Evolutionary conservation across 2,113 vertebrate genomes (phyloP).

Genomic region (Fulica atra): DNA sequence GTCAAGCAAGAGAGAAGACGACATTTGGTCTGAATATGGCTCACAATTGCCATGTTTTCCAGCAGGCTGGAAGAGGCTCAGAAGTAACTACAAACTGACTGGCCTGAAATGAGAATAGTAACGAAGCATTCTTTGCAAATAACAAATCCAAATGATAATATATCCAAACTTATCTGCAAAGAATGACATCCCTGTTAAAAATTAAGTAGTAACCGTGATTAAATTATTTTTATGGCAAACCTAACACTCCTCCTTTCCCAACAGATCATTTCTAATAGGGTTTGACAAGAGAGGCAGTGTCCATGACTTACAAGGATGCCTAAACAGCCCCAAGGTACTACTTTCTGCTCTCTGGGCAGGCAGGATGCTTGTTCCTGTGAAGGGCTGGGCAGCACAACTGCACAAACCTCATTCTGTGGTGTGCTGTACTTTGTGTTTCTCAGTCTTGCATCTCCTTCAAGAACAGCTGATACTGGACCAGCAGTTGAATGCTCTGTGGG

Average conservation of each 20-base stretch:
- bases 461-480: background rate
- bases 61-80: background rate
- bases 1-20: no score
- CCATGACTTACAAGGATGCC: background rate
- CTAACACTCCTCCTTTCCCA: background rate
- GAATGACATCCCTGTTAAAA: background rate
- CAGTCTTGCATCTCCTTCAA: background rate
- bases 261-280: background rate
- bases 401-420: background rate
- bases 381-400: background rate
- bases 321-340: background rate
- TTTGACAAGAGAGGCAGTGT: background rate
- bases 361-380: background rate
- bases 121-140: background rate
- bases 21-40: background rate
- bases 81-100: background rate
- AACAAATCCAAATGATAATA: background rate
- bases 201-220: background rate
- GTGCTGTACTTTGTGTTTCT: background rate
- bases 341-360: background rate
- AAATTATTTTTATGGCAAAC: background rate
- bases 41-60: background rate
- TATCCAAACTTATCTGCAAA: background rate
- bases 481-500: background rate
- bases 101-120: background rate